Evolutionary conservation across 2,888 invertebrate species (phyloP).

Genomic region (Chelonus formosanus): DNA sequence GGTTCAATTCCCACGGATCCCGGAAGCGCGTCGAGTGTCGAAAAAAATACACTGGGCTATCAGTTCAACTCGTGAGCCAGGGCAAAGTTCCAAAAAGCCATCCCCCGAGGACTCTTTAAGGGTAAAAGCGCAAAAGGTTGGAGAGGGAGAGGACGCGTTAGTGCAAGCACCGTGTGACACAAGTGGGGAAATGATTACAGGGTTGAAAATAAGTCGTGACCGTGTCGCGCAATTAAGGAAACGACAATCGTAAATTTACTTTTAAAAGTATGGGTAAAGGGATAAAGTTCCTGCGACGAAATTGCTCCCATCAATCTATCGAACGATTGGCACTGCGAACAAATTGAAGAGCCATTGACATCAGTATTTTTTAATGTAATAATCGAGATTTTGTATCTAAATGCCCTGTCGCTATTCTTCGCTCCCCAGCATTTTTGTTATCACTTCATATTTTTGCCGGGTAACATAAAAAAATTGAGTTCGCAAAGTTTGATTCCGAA

Average conservation of each 20-base stretch:
- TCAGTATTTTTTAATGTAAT: no score
- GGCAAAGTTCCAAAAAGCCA: slow-evolving; percentile 34
- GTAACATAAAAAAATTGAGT: no score
- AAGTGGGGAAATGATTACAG: slow-evolving; percentile 33
- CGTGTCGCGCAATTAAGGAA: slow-evolving; percentile 56
- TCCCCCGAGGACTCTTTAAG: slow-evolving; percentile 25
- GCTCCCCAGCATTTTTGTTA: no score
- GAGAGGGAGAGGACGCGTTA: slow-evolving; percentile 9
- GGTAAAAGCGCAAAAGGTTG: background rate
- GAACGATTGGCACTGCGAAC: slow-evolving; percentile 43
- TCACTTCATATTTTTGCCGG: no score
- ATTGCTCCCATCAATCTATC: slow-evolving; percentile 60
- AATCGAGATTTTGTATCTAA: no score
- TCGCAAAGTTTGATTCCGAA: no score
- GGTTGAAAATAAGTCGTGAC: slow-evolving; percentile 52
- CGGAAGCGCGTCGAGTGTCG: slow-evolving; percentile 28
- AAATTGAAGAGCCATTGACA: slow-evolving; percentile 54
- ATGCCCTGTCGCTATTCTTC: no score
- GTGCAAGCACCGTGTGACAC: slow-evolving; percentile 22
- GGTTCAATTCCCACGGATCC: slow-evolving; percentile 32
- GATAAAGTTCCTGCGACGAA: slow-evolving; percentile 46
- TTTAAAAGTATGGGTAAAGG: slow-evolving; percentile 45
- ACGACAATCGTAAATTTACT: slow-evolving; percentile 57
- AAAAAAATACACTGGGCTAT: slow-evolving; percentile 33
- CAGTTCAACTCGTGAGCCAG: slow-evolving; percentile 30